A percentile compares a stretch with the other conserved stretches of the same genome.
These are phyloP conservation scores for Thunnus maccoyii DNA, from an alignment of 2,113 vertebrate genomes.

Conservation along the genomic window DNA sequence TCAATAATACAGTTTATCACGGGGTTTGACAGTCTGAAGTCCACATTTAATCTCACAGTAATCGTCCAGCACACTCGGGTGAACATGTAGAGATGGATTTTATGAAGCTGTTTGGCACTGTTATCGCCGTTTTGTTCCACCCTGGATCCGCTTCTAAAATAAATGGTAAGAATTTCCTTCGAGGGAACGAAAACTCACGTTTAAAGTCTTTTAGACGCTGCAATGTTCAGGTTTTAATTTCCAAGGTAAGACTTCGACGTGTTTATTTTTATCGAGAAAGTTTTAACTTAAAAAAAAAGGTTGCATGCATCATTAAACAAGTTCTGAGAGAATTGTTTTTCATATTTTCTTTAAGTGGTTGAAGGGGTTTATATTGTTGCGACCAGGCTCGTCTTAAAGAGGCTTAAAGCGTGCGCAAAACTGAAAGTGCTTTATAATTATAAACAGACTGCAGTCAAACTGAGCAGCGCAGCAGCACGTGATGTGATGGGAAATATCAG, in stretches of 20 bases:
- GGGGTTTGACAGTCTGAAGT: not conserved
- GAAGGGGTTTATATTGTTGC: not conserved
- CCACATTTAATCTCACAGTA: not conserved
- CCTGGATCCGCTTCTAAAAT: constrained; percentile 75
- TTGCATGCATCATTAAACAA: not conserved
- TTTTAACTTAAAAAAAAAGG: too few relatives aligned
- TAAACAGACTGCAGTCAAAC: constrained; percentile 14
- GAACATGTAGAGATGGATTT: constrained; percentile 87
- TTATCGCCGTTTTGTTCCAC: constrained; percentile 81
- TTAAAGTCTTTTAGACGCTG: not conserved
- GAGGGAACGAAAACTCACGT: not conserved
- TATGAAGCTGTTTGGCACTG: constrained; percentile 80
- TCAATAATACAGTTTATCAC: constrained; percentile 13
- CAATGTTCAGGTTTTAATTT: not conserved
- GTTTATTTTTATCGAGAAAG: not conserved
- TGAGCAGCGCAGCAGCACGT: constrained; percentile 5
- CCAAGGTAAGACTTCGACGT: too few relatives aligned
- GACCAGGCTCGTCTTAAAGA: not conserved
- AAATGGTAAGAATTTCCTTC: constrained; percentile 76
- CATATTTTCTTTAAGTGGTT: not conserved
- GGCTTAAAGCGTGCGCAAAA: not conserved
- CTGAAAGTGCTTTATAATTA: not conserved
- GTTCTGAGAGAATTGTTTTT: not conserved
- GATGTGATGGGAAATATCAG: constrained; percentile 36
- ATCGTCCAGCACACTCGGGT: constrained; percentile 14